These are phyloP conservation scores for Scyliorhinus canicula DNA, from an alignment of 2,797 vertebrate genomes.

Conservation along the genomic window DNA sequence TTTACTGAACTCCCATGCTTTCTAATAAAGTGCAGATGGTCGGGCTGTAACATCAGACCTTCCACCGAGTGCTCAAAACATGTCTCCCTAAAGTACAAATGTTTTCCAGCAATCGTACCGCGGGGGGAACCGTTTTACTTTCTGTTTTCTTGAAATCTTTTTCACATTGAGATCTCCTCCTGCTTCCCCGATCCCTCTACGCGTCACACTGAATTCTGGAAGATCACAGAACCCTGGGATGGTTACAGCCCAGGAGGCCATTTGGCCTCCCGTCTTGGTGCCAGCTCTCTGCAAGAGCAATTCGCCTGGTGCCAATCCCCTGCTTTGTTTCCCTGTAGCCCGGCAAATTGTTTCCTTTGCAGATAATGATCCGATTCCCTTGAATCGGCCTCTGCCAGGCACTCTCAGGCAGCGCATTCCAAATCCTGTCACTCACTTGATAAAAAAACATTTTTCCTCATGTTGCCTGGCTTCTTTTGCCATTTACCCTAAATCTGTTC, in stretches of 20 bases:
- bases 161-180: not conserved
- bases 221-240: not conserved
- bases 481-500: no score
- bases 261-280: not conserved
- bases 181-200: not conserved
- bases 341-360: no score
- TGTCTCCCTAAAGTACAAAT: not conserved
- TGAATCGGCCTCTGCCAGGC: no score
- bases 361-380: no score
- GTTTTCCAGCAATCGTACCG: not conserved
- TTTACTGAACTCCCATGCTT: not conserved
- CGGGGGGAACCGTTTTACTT: not conserved
- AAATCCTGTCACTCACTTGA: no score
- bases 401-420: no score
- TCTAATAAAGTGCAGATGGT: conserved; percentile 28
- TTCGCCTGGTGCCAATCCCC: not conserved
- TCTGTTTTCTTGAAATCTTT: not conserved
- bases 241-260: not conserved
- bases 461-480: no score
- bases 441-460: no score
- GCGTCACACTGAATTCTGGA: not conserved
- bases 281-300: not conserved
- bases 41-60: not conserved
- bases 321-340: no score
- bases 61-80: not conserved